Base-by-base conservation (phyloP, 2,113 vertebrate genomes). In the Xenopus laevis region DNA sequence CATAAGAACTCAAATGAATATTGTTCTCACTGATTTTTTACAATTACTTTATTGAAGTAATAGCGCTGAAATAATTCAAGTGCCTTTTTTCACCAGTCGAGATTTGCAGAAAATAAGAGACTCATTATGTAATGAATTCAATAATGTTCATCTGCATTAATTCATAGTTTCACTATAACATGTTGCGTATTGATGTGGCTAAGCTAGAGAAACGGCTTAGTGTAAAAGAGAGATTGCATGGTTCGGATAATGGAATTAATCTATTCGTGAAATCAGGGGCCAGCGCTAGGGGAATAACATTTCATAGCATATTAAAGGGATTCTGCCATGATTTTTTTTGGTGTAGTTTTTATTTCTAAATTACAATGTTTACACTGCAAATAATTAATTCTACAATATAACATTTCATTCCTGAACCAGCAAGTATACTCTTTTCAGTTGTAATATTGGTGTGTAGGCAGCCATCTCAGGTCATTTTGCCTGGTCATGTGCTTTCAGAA, bases 41-140 rank as follows among this genome's bases (percentile, higher is more conserved):
- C 74, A 77, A 77, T 77, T 77, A 68, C 74, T 77, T 77, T 77
- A 77, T 77, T 77, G 74, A 77, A 70, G 66, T 70, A 77, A 77
- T 70, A 77, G 74, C 67, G 59, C 52, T 47, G 68, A 64, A 77
- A 77, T 77, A 70, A 77, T 77, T 77, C 74, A 77, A 77, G 74
- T 77, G 74, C 67, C 57, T 77, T 60, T 55, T 60, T 67, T 77
- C 74, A 64, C 30, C 16, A 70, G 67, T 70, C 70, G 59, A 69
- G 66, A 77, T 69, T 57, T 63, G 74, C 47, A 62, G 66, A 77
- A 77, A 77, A 77, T 77, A 77, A 77, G 61, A 60, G 74, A 70
- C 74, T 77, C 74, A 70, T 77, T 77, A 77, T 70, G 66, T 77
- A 69, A 77, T 77, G 66, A 77, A 70, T 77, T 77, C 66, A 77